Percentiles rank a stretch among this genome's conserved stretches.
Conservation (phyloP, 2,113 vertebrate species). For the Lamprologus callipterus region DNA sequence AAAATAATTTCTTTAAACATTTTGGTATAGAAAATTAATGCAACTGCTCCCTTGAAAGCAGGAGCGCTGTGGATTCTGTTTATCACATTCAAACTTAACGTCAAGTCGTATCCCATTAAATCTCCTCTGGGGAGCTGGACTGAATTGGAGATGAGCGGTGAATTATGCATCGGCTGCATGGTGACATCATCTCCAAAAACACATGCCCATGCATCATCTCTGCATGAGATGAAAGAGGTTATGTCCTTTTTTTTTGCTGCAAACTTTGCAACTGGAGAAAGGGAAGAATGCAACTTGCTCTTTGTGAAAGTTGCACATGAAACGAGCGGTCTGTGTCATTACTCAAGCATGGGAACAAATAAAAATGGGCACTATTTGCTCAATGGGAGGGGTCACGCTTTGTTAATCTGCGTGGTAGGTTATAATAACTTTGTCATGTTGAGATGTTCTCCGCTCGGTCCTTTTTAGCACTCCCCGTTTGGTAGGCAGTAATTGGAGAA, state of each 20-base stretch:
- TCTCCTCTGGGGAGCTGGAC: slow-evolving; percentile 10
- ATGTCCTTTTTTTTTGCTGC: background rate
- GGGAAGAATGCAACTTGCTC: background rate
- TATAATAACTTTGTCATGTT: background rate
- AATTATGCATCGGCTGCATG: slow-evolving; percentile 19
- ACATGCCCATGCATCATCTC: background rate
- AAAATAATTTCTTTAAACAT: background rate
- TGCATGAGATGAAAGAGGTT: background rate
- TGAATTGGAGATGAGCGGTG: slow-evolving; percentile 10
- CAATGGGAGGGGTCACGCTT: background rate
- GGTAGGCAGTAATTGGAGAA: slow-evolving; percentile 24
- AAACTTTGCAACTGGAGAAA: background rate
- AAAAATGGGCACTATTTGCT: background rate
- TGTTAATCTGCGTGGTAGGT: background rate
- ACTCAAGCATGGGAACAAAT: background rate
- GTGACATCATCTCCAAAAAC: slow-evolving; percentile 15
- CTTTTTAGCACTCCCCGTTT: background rate
- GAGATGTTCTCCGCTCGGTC: background rate
- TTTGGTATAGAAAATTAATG: background rate
- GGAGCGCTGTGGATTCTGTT: background rate
- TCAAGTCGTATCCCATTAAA: background rate
- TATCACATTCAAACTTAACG: background rate
- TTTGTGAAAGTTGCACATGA: background rate
- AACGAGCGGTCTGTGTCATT: background rate
- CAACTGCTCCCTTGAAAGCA: background rate